These are phyloP conservation scores for Diploscapter pachys DNA, from an alignment of 1,140 invertebrate genomes.

Conservation along the genomic window DNA sequence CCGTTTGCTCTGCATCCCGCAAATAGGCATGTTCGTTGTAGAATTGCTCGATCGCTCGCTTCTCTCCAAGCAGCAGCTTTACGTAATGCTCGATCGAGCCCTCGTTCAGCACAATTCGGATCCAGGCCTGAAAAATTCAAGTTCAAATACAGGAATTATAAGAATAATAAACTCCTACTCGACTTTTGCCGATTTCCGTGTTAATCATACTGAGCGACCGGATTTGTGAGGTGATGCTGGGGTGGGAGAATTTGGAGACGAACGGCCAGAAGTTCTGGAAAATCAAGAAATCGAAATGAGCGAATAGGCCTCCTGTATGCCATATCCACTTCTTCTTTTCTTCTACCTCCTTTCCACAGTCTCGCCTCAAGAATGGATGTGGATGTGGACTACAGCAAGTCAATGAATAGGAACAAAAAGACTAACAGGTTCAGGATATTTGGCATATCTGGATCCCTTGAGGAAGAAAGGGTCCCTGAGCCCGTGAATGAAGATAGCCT, in stretches of 20 bases:
- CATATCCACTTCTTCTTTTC: background rate
- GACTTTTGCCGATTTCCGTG: constrained; percentile 50
- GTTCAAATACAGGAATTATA: constrained; percentile 19
- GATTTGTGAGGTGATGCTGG: constrained; percentile 50
- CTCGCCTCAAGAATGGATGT: too few species aligned
- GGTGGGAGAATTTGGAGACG: constrained; percentile 56
- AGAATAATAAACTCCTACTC: constrained; percentile 27
- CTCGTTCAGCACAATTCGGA: constrained; percentile 55
- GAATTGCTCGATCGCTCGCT: constrained; percentile 40
- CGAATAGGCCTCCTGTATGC: too few species aligned
- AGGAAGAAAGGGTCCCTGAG: constrained; percentile 57
- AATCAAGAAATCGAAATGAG: background rate
- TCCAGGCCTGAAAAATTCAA: constrained; percentile 46
- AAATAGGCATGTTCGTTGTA: constrained; percentile 50
- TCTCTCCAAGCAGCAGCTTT: constrained; percentile 20
- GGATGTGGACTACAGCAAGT: too few species aligned
- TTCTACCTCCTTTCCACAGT: background rate
- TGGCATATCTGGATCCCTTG: constrained; percentile 51
- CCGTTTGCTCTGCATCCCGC: constrained; percentile 47
- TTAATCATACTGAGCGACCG: constrained; percentile 48
- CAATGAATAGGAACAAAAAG: background rate
- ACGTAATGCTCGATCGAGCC: constrained; percentile 37
- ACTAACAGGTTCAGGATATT: constrained; percentile 55
- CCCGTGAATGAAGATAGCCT: constrained; percentile 55
- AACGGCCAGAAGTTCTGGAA: constrained; percentile 59